Base-by-base conservation (phyloP, 2,113 vertebrate species). In the Dasyornis broadbenti region DNA sequence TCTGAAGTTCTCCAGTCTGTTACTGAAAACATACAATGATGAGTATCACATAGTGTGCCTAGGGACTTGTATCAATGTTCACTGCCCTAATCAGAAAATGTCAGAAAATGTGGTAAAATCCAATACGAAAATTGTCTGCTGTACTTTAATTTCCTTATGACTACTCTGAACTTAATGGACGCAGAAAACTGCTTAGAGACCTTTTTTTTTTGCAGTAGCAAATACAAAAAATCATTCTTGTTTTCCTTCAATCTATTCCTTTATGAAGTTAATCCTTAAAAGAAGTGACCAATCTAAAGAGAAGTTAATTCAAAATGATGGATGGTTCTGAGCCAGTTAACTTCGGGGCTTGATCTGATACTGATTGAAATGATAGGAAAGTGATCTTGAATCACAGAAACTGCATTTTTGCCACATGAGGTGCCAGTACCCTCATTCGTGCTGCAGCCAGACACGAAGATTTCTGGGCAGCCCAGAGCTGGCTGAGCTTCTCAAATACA, bases 261-360 rank as follows among this genome's bases (percentile, higher is more conserved):
- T 63, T 63, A n/a, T 66, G 54, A 37, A 44, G 37, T 57, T 70
- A 54, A 24, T 68, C 30, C 17, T 44, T 66, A 61, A 66, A 92
- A 88, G 47, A 95, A 89, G 20, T 91, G 75, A 92, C 71, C 90
- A 92, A n/a, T 73, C 71, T 53, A 73, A 65, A 88, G 42, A 80
- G 60, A 91, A 80, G 6, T 35, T 93, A 93, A 88, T 90, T 93
- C 52, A 82, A 59, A 73, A 39, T 47, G 66, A 94, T 71, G 44
- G 68, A n/a, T 56, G 20, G 6, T 77, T 18, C 77, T 88, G 71
- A 78, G 47, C 68, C 88, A 78, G 78, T 66, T 94, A 40, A 80
- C 91, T 92, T 75, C 83, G 83, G 87, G 78, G 75, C 88, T 90
- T 71, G 35, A 37, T 82, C 56, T 88, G 39, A 72, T 86, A 79